Evolutionary conservation across 2,113 vertebrate species (phyloP).

Genomic region (Lepisosteus osseus): DNA sequence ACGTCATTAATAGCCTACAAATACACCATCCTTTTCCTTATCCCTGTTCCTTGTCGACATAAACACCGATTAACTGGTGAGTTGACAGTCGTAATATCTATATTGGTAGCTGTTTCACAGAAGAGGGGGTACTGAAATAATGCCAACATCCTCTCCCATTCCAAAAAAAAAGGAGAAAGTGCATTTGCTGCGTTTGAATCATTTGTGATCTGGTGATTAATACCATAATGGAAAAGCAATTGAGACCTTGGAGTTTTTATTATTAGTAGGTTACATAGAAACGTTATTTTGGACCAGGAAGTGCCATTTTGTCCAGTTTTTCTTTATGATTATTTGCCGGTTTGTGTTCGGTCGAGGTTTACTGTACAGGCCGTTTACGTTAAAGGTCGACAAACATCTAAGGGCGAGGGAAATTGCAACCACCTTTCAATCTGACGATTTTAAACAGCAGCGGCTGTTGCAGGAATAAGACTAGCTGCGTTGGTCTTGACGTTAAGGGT

Average conservation of each 20-base stretch:
- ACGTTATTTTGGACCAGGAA: neutral
- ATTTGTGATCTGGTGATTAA: neutral
- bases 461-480: too few species aligned
- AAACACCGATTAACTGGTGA: conserved; percentile 25
- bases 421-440: too few species aligned
- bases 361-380: too few species aligned
- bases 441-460: too few species aligned
- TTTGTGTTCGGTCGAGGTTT: too few species aligned
- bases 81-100: conserved; percentile 12
- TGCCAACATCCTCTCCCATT: conserved; percentile 18
- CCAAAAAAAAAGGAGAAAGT: neutral
- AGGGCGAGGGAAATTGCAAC: too few species aligned
- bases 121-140: conserved; percentile 15
- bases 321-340: too few species aligned
- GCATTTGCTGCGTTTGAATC: too few species aligned
- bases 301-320: neutral
- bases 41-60: conserved; percentile 15
- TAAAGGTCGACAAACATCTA: too few species aligned
- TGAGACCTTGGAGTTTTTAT: too few species aligned
- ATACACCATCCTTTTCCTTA: conserved; percentile 11
- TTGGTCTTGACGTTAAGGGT: too few species aligned
- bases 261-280: too few species aligned
- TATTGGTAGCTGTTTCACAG: conserved; percentile 12
- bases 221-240: neutral
- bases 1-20: conserved; percentile 29